phyloP scores from a whole-genome alignment of 2,888 invertebrate genomes.

The Timema podura region DNA sequence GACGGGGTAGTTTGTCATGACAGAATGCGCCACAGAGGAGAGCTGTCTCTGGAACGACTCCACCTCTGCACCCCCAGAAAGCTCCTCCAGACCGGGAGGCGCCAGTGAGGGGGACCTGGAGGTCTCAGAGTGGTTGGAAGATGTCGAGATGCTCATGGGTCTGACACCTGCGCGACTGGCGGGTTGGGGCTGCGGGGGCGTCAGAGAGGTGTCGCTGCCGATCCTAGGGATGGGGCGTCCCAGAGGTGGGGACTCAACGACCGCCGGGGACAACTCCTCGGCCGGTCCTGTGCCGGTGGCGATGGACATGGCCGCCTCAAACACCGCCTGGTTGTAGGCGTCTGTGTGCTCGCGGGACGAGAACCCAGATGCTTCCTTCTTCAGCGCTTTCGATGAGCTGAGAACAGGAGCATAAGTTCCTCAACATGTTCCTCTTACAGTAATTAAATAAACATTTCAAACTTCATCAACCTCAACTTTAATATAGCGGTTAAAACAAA shows the following conservation, averaged over 20 bases:
- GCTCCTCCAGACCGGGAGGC: background rate
- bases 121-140: slow-evolving; percentile 34
- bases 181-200: slow-evolving; percentile 20
- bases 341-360: slow-evolving; percentile 42
- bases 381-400: slow-evolving; percentile 57
- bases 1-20: slow-evolving; percentile 51
- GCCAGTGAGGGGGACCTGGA: slow-evolving; percentile 24
- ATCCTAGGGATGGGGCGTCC: slow-evolving; percentile 26
- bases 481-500: too few relatives aligned
- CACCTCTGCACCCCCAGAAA: slow-evolving; percentile 34
- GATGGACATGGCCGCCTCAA: slow-evolving; percentile 25
- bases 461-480: too few relatives aligned
- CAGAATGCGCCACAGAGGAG: slow-evolving; percentile 48
- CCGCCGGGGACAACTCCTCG: slow-evolving; percentile 12
- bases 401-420: slow-evolving; percentile 32
- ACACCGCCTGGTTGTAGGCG: slow-evolving; percentile 44
- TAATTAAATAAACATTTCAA: too few relatives aligned
- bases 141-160: slow-evolving; percentile 22
- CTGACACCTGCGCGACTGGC: slow-evolving; percentile 11
- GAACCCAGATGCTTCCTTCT: slow-evolving; percentile 54
- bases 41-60: slow-evolving; percentile 45
- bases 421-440: too few relatives aligned
- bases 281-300: slow-evolving; percentile 5
- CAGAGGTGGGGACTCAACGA: slow-evolving; percentile 16
- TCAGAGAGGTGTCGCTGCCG: slow-evolving; percentile 33